These are phyloP conservation scores for Sylvia borin DNA, from an alignment of 2,797 vertebrate species.

Conservation along the genomic window DNA sequence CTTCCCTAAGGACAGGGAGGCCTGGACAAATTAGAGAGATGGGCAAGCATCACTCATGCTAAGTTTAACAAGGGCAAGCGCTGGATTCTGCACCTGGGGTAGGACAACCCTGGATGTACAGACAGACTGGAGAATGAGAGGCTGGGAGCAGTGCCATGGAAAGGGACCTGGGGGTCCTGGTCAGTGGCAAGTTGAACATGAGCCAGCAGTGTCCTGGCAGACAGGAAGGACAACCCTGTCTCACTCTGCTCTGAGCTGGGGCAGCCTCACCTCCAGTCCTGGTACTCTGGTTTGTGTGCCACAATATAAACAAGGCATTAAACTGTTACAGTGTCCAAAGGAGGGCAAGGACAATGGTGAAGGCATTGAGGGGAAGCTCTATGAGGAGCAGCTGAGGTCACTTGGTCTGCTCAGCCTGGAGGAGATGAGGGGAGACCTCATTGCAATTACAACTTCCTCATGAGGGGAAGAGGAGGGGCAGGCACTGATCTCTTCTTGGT, in stretches of 20 bases:
- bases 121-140: neutral
- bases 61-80: neutral
- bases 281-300: neutral
- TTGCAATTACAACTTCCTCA: neutral
- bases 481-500: neutral
- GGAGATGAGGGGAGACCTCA: neutral
- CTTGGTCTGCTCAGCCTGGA: neutral
- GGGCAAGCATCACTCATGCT: neutral
- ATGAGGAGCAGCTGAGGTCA: neutral
- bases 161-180: neutral
- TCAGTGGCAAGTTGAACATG: rapidly evolving
- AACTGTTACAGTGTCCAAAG: neutral
- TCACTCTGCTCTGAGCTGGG: neutral
- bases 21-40: neutral
- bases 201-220: neutral
- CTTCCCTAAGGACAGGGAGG: neutral
- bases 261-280: rapidly evolving
- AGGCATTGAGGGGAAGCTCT: neutral
- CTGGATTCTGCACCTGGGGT: rapidly evolving
- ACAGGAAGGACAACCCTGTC: neutral
- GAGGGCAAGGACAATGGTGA: neutral
- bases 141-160: neutral
- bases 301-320: neutral
- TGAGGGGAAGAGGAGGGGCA: neutral
- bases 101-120: neutral